These are phyloP conservation scores for Euclidia mi DNA, from an alignment of 2,888 invertebrate genomes.

Conservation along the genomic window DNA sequence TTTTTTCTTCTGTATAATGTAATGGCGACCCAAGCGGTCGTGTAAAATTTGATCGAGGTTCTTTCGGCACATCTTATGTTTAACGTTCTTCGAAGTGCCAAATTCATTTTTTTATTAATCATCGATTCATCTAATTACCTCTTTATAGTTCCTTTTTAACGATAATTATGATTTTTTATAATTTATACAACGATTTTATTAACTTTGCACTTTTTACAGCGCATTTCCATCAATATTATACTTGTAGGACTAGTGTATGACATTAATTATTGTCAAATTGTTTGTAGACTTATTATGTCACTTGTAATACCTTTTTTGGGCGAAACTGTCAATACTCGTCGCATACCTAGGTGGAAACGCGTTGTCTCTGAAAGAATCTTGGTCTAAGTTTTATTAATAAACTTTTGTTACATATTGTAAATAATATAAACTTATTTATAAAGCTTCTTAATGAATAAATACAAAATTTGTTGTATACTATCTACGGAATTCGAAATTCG, in stretches of 20 bases:
- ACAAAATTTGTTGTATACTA: conserved; percentile 50
- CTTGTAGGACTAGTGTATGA: neutral
- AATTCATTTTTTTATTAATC: conserved; percentile 75
- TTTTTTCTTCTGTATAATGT: conserved; percentile 79
- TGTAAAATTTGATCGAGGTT: conserved; percentile 77
- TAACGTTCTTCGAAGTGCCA: conserved; percentile 82
- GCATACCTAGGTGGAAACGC: conserved; percentile 2
- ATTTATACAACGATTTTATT: conserved; percentile 53
- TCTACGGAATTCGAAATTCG: conserved; percentile 66
- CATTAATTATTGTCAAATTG: neutral
- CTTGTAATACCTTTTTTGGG: conserved; percentile 1
- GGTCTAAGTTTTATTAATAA: conserved; percentile 71
- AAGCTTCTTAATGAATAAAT: conserved; percentile 57
- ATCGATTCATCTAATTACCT: conserved; percentile 72
- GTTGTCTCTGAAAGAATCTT: conserved; percentile 76
- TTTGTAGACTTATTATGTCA: neutral
- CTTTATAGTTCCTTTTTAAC: conserved; percentile 73
- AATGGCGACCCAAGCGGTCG: conserved; percentile 51
- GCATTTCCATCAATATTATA: conserved; percentile 5
- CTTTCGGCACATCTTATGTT: conserved; percentile 71
- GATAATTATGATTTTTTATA: conserved; percentile 59
- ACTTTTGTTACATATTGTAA: conserved; percentile 82
- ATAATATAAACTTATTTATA: conserved; percentile 78
- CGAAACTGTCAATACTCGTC: conserved; percentile 1
- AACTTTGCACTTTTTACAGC: conserved; percentile 37